Percentiles rank a stretch among this genome's conserved stretches.
Evolutionary conservation across 2,888 invertebrate species (phyloP).

Genomic region (Acrocera orbiculus): DNA sequence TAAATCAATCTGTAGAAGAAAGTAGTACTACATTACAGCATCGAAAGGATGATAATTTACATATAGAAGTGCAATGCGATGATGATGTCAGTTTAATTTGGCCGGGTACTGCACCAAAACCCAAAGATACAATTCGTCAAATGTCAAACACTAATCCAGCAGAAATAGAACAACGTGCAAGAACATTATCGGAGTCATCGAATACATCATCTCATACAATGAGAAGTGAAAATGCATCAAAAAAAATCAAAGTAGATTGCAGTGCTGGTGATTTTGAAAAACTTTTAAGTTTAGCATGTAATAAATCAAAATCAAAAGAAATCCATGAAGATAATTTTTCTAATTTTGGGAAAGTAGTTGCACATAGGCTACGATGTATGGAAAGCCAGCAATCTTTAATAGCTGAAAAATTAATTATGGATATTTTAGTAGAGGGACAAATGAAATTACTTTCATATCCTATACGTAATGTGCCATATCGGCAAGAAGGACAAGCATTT

Average conservation of each 20-base stretch:
- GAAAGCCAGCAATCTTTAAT: slow-evolving; percentile 25
- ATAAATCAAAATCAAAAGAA: slow-evolving; percentile 18
- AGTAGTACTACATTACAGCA: neutral
- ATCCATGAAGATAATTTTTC: slow-evolving; percentile 22
- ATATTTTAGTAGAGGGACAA: slow-evolving; percentile 29
- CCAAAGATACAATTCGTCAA: neutral
- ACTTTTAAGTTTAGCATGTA: slow-evolving; percentile 23
- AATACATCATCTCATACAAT: slow-evolving; percentile 7
- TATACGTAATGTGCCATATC: slow-evolving; percentile 1
- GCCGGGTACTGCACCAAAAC: neutral
- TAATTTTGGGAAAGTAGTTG: slow-evolving; percentile 27
- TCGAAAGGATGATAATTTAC: slow-evolving; percentile 12
- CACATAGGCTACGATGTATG: slow-evolving; percentile 27
- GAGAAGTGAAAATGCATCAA: slow-evolving; percentile 13
- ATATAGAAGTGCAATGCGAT: slow-evolving; percentile 14
- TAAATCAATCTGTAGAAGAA: neutral
- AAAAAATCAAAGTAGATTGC: slow-evolving; percentile 23
- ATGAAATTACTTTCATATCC: slow-evolving; percentile 24
- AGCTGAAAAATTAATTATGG: slow-evolving; percentile 28
- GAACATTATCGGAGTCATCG: slow-evolving; percentile 7
- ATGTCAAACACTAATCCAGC: neutral
- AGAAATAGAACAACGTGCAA: slow-evolving; percentile 14
- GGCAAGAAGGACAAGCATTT: slow-evolving; percentile 9
- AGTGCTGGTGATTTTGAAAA: slow-evolving; percentile 24
- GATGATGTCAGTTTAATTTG: slow-evolving; percentile 12